Evolutionary conservation across 2,797 vertebrate species (phyloP).

Genomic region (Myripristis jacobus): DNA sequence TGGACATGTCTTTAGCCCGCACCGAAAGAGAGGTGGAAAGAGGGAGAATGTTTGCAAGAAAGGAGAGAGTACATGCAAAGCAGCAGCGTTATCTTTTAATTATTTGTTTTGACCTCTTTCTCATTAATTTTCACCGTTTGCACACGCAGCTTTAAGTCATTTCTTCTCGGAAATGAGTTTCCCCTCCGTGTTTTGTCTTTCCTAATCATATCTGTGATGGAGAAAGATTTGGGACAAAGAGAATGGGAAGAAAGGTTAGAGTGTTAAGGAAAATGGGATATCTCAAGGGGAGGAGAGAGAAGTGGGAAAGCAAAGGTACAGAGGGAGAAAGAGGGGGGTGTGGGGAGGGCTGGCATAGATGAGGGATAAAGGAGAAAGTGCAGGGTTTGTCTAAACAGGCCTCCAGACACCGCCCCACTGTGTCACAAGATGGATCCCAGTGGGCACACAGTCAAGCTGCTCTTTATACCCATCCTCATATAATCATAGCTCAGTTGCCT

Average conservation of each 20-base stretch:
- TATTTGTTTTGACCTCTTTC: not conserved
- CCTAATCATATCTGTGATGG: not conserved
- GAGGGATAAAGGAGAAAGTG: conserved; percentile 40
- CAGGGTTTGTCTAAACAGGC: conserved; percentile 71
- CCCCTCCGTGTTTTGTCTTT: not conserved
- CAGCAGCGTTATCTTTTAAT: not conserved
- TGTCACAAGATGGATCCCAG: conserved; percentile 72
- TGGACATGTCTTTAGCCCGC: conserved; percentile 77
- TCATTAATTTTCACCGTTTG: conserved; percentile 1
- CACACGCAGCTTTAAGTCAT: not conserved
- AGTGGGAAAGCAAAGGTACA: conserved; percentile 2
- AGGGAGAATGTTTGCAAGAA: conserved; percentile 8
- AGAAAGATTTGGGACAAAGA: not conserved
- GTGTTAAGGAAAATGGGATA: not conserved
- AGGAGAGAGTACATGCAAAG: not conserved
- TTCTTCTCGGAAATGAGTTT: not conserved
- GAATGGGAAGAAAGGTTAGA: not conserved
- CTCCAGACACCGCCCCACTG: conserved; percentile 62
- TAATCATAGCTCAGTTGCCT: conserved; percentile 66
- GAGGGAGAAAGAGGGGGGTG: conserved; percentile 11
- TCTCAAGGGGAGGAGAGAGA: not conserved
- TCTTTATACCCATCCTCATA: conserved; percentile 70
- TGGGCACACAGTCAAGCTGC: conserved; percentile 56
- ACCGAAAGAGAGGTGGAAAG: conserved; percentile 22
- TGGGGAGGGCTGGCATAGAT: conserved; percentile 27